Base-by-base conservation (phyloP, 2,888 invertebrate species). In the Coenonympha glycerion region DNA sequence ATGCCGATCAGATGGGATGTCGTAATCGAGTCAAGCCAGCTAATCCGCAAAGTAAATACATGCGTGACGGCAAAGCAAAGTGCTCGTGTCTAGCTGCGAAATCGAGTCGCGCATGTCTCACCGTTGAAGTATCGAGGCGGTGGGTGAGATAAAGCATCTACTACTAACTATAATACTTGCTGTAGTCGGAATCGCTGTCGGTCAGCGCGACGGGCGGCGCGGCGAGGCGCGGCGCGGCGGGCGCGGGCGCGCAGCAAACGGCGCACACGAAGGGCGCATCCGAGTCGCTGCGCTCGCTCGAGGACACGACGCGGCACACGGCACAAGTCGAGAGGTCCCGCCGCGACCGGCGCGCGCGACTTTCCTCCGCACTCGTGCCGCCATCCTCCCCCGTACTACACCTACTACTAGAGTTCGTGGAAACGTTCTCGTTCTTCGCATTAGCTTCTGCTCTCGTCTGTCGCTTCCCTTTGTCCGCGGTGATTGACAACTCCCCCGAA, bases 401-500 rank as follows among this genome's bases (percentile, higher is more conserved):
- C 5, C 71, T 60, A 42, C 69, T 71, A 48, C 71, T 72, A 2
- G 70, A 69, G 13, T 71, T 69, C 28, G 65, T 68, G 3, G 71
- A 66, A 24, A 52, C 57, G n/a, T 28, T 47, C 2, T 63, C 66
- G 18, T 46, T 54, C 45, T 53, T 69, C 54, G 53, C 57, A 31
- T 50, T 61, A 21, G 55, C 33, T 11, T 71, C 69, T 6, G 61
- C 49, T 22, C 67, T 63, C 3, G 64, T 58, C 45, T 63, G 69
- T 41, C 69, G 61, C 52, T 68, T 73, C 9, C 81, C 83, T 59
- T 71, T 75, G n/a, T 89, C 88, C 28, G 81, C 84, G 24, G 88
- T 84, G 4, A 90, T 89, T 39, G 93, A 89, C 62, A 95, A 88
- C 70, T 95, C 95, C 64, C 94, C 93, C 0, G 95, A 95, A 71